phyloP scores from a whole-genome alignment of 2,113 vertebrate species.

The Psittacara wagleri region DNA sequence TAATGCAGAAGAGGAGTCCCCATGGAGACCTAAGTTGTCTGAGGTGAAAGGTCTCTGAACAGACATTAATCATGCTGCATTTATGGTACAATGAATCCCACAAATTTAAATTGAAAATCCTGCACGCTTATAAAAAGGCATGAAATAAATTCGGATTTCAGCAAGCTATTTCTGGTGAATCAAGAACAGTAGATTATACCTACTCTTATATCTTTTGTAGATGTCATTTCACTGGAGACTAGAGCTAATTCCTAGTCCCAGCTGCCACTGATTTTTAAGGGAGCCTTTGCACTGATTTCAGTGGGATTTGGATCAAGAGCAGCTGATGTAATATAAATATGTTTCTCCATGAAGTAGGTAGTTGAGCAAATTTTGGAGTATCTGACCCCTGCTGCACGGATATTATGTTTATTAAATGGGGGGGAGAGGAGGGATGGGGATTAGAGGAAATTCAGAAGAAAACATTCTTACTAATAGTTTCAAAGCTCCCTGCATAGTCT shows the following conservation, averaged over 20 bases:
- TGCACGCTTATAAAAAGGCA: background rate
- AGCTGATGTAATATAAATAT: background rate
- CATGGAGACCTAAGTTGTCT: background rate
- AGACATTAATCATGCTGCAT: background rate
- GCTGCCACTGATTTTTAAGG: background rate
- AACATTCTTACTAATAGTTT: background rate
- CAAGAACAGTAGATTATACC: background rate
- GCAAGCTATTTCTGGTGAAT: background rate
- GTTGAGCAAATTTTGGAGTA: background rate
- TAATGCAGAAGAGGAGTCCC: background rate
- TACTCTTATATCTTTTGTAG: background rate
- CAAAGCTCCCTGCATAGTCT: background rate
- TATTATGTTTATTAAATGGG: background rate
- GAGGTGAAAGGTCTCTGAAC: background rate
- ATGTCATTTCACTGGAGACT: background rate
- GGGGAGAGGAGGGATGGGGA: background rate
- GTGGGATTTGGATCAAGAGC: background rate
- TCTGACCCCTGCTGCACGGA: background rate
- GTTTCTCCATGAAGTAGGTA: background rate
- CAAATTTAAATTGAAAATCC: background rate
- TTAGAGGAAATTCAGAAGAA: background rate
- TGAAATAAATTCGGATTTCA: background rate
- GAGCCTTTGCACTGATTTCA: background rate
- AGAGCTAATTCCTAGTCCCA: background rate
- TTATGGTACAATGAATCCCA: background rate